Evolutionary conservation across 2,113 vertebrate genomes (phyloP), one percentile per base, ranked within the genome.

Genomic region (Accipiter virgatus): DNA sequence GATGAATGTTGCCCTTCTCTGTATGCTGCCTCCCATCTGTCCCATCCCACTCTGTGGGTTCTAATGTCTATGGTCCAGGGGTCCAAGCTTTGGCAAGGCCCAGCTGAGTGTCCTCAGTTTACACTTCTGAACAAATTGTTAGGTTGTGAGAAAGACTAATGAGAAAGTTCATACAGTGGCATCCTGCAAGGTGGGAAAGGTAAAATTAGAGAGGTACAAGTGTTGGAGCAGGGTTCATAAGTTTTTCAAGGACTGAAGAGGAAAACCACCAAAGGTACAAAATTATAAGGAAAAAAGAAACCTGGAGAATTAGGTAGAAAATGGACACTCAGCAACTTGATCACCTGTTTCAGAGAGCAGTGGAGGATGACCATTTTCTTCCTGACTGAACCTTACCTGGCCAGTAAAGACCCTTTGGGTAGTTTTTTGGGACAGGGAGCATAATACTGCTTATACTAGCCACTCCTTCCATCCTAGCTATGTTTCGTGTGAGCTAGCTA

Each of bases 21-120:
- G 8, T 53, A 29, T 3, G 4, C 12, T 1, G 1, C 5, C 19
- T 70, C 16, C 42, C n/a, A 40, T 0, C 0, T 50, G 38, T 38
- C 16, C 10, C 6, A 0, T 72, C 38, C 42, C 13, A 29, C 3
- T 32, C 31, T 58, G 3, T 34, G 47, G 7, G 6, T 77, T 62
- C 48, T 66, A 12, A 4, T 53, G 5, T 32, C 42, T n/a, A 4
- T 53, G 32, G 22, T 25, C 27, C 22, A 58, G 27, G 8, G 5
- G 27, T 62, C 11, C 47, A 86, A 52, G 7, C 2, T 92, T 47
- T 83, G 20, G 5, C 20, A 71, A 13, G 32, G 12, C 23, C 6
- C 7, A 50, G 14, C 1, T 72, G n/a, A 38, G 3, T 23, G 61
- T 26, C 16, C 18, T 48, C 8, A 61, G 26, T 68, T 91, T 78